A percentile compares a stretch with the other conserved stretches of the same genome.
phyloP scores from a whole-genome alignment of 2,888 invertebrate genomes.

The Drosophila aldrichi region DNA sequence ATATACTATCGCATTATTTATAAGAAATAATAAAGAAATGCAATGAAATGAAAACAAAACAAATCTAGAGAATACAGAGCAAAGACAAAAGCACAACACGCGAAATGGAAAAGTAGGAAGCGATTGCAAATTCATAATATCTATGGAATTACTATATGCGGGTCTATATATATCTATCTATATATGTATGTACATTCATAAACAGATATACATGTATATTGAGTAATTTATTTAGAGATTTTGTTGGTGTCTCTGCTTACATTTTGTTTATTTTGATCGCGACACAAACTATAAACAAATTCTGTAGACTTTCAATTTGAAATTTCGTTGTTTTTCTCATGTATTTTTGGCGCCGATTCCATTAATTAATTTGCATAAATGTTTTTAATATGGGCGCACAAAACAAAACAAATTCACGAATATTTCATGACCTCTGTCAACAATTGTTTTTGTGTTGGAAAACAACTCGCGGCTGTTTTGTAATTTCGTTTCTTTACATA shows the following conservation, averaged over 20 bases:
- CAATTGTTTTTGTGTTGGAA: slow-evolving; percentile 18
- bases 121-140: slow-evolving; percentile 36
- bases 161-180: background rate
- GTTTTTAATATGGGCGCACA: slow-evolving; percentile 13
- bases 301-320: slow-evolving; percentile 1
- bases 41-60: slow-evolving; percentile 4
- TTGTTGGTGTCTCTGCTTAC: slow-evolving; percentile 22
- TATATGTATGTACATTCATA: background rate
- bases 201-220: background rate
- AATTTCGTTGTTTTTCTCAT: background rate
- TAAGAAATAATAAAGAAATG: background rate
- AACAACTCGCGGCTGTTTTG: slow-evolving; percentile 58
- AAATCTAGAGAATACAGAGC: slow-evolving; percentile 35
- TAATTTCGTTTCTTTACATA: slow-evolving; percentile 10
- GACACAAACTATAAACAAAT: slow-evolving; percentile 29
- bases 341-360: slow-evolving; percentile 44
- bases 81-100: slow-evolving; percentile 41
- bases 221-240: slow-evolving; percentile 1
- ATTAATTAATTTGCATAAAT: slow-evolving; percentile 49
- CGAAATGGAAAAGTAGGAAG: slow-evolving; percentile 63
- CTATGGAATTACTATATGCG: slow-evolving; percentile 13
- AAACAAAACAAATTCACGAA: slow-evolving; percentile 35
- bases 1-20: background rate
- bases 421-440: slow-evolving; percentile 55
- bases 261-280: slow-evolving; percentile 19